These are phyloP conservation scores for Actias luna DNA, from an alignment of 2,888 invertebrate species.

Conservation along the genomic window DNA sequence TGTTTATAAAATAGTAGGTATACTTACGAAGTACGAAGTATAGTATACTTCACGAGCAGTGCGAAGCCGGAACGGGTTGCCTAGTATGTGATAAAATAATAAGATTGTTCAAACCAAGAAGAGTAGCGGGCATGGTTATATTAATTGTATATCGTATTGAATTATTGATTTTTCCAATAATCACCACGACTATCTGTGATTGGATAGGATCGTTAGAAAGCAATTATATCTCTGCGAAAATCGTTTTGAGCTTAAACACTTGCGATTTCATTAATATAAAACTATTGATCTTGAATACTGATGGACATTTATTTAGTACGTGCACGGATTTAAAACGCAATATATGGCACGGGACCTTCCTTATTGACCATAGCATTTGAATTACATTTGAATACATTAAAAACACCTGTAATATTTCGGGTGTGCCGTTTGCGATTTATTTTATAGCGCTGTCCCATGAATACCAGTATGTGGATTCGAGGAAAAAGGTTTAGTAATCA, in stretches of 20 bases:
- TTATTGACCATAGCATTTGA: neutral
- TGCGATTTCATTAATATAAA: slow-evolving; percentile 27
- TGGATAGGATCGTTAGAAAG: slow-evolving; percentile 40
- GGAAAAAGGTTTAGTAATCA: neutral
- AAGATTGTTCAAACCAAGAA: no score
- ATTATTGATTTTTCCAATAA: no score
- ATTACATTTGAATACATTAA: neutral
- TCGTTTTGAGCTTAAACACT: slow-evolving; percentile 29
- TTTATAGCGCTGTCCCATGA: neutral
- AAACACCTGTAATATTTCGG: neutral
- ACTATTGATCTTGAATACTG: slow-evolving; percentile 42
- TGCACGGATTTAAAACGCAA: slow-evolving; percentile 28
- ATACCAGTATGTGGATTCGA: neutral
- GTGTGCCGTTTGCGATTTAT: neutral
- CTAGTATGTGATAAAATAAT: no score
- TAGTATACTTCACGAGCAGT: no score
- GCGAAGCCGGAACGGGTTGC: no score
- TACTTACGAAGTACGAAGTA: no score
- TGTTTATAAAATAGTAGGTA: no score
- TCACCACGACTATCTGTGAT: slow-evolving; percentile 27
- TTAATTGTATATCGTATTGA: no score
- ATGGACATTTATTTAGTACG: slow-evolving; percentile 36
- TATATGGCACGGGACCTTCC: slow-evolving; percentile 15
- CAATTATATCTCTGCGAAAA: slow-evolving; percentile 42
- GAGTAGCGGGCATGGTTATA: no score